Evolutionary conservation across 2,888 invertebrate genomes (phyloP).

Genomic region (Carcina quercana): DNA sequence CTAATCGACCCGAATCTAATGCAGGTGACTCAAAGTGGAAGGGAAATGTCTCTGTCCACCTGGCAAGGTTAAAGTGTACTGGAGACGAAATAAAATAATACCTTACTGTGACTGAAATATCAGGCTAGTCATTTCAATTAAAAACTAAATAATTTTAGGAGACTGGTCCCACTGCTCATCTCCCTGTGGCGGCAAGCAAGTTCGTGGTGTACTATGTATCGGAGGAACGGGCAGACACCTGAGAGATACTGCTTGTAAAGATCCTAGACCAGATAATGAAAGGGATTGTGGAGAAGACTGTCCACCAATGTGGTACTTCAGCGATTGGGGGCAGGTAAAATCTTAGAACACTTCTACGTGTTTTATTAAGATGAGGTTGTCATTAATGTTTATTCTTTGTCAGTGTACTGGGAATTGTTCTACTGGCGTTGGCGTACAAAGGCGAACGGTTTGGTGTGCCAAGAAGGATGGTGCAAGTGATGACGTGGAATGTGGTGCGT

Average conservation of each 20-base stretch:
- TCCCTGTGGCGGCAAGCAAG: slow-evolving; percentile 71
- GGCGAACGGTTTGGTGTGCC: slow-evolving; percentile 66
- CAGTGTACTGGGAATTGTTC: slow-evolving; percentile 58
- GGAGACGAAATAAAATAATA: too few species aligned
- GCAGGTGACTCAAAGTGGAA: too few species aligned
- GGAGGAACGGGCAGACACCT: slow-evolving; percentile 71
- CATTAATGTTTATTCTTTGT: slow-evolving; percentile 1
- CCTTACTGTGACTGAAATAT: too few species aligned
- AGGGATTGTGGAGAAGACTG: slow-evolving; percentile 78
- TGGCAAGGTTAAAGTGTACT: too few species aligned
- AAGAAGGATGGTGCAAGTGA: slow-evolving; percentile 35
- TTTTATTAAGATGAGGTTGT: too few species aligned
- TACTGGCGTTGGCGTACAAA: slow-evolving; percentile 47
- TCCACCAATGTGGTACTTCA: slow-evolving; percentile 80
- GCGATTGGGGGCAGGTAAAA: slow-evolving; percentile 83
- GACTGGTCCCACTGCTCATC: slow-evolving; percentile 72
- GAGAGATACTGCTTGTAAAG: slow-evolving; percentile 75
- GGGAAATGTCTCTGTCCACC: too few species aligned
- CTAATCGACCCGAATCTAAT: too few species aligned
- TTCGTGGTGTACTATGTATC: slow-evolving; percentile 80
- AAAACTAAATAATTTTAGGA: slow-evolving; percentile 32
- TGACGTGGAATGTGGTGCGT: slow-evolving; percentile 43
- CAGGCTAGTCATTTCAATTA: too few species aligned
- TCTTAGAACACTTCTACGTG: too few species aligned
- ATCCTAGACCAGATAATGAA: slow-evolving; percentile 77